Percentiles rank a stretch among this genome's conserved stretches.
These are phyloP conservation scores for Athrips mouffetella DNA, from an alignment of 2,888 invertebrate genomes.

Conservation along the genomic window DNA sequence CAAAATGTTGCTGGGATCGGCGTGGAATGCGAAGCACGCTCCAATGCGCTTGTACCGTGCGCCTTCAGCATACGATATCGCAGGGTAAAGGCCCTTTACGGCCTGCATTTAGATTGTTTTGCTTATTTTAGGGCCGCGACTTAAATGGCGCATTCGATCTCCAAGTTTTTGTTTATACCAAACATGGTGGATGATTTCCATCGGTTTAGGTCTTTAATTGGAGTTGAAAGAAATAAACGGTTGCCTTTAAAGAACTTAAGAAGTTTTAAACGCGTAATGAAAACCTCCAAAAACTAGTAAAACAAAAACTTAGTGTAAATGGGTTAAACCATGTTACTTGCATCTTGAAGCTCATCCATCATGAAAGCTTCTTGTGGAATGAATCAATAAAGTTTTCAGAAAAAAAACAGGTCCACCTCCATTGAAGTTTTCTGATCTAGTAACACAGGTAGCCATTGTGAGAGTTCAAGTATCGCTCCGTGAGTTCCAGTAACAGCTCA, in stretches of 20 bases:
- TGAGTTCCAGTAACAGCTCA: conserved; percentile 10
- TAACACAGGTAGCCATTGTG: too few species aligned
- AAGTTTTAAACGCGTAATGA: too few species aligned
- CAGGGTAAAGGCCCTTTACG: conserved; percentile 52
- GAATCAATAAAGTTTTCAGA: too few species aligned
- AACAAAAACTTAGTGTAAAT: too few species aligned
- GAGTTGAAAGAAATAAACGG: not conserved
- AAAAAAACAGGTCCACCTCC: too few species aligned
- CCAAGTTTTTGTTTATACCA: conserved; percentile 10
- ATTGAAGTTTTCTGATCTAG: too few species aligned
- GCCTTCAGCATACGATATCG: conserved; percentile 53
- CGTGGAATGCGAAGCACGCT: conserved; percentile 58
- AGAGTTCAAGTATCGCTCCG: conserved; percentile 34
- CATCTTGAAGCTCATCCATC: too few species aligned
- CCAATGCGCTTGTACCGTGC: conserved; percentile 52
- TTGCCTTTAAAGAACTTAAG: too few species aligned
- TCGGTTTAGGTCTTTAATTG: conserved; percentile 5
- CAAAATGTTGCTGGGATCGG: conserved; percentile 12
- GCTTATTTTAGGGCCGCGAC: conserved; percentile 50
- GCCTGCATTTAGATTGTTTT: conserved; percentile 59
- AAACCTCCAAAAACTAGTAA: too few species aligned
- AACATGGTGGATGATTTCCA: conserved; percentile 4
- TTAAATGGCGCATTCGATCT: conserved; percentile 18
- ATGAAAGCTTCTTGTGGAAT: too few species aligned
- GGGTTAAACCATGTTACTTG: too few species aligned